Conservation (phyloP, 2,797 vertebrate species). For the Esox masquinongy region DNA sequence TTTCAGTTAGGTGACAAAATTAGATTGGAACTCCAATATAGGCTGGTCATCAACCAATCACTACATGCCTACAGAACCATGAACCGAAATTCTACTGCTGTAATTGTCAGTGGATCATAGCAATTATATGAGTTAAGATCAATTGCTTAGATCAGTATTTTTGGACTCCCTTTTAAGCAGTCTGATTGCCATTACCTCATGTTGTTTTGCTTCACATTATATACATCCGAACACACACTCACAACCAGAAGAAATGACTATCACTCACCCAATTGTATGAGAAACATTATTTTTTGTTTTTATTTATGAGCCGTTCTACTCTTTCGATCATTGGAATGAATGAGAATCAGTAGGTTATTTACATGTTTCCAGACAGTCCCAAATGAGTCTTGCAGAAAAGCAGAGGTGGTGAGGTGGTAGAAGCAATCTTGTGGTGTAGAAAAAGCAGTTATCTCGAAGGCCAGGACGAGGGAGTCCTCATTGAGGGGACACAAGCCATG, state of each 20-base stretch:
- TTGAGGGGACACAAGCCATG: slow-evolving; percentile 51
- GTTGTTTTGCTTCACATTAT: too few relatives aligned
- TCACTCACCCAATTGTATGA: slow-evolving; percentile 70
- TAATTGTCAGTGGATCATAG: too few relatives aligned
- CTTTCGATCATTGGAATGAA: slow-evolving; percentile 86
- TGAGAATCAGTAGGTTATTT: slow-evolving; percentile 73
- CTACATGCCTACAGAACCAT: too few relatives aligned
- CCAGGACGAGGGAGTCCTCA: slow-evolving; percentile 54
- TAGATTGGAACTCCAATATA: too few relatives aligned
- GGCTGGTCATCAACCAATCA: too few relatives aligned
- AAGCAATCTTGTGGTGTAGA: slow-evolving; percentile 61
- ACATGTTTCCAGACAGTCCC: slow-evolving; percentile 72
- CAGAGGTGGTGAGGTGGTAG: slow-evolving; percentile 54
- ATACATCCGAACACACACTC: background rate
- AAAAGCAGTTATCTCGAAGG: slow-evolving; percentile 60
- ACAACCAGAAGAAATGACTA: slow-evolving; percentile 27
- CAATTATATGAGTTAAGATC: too few relatives aligned
- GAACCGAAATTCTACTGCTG: too few relatives aligned
- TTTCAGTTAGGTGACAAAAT: too few relatives aligned
- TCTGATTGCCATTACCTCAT: too few relatives aligned
- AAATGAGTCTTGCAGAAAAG: slow-evolving; percentile 63
- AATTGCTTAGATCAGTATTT: too few relatives aligned
- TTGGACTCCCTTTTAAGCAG: too few relatives aligned
- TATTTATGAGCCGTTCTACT: slow-evolving; percentile 82
- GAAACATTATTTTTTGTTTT: slow-evolving; percentile 71